Evolutionary conservation across 2,797 vertebrate species (phyloP).

Genomic region (Cercopithecus petaurista): DNA sequence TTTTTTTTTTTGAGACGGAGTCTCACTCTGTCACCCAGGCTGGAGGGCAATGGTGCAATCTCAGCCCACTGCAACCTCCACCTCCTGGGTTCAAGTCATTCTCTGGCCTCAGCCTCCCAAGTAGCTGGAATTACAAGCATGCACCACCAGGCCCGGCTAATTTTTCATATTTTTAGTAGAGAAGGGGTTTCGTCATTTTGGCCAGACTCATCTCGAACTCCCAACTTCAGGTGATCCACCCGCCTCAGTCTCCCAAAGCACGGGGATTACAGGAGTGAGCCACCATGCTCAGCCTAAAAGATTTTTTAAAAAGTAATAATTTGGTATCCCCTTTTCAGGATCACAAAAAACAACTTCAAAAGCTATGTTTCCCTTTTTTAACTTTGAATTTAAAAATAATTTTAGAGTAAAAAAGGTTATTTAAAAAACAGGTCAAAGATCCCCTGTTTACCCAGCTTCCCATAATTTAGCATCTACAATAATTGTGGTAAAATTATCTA

Average conservation of each 20-base stretch:
- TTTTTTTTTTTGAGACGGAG: neutral
- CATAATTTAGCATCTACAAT: neutral
- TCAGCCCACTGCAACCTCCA: neutral
- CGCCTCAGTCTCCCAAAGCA: neutral
- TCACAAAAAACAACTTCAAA: neutral
- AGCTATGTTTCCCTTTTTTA: neutral
- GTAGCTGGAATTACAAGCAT: neutral
- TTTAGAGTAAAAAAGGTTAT: neutral
- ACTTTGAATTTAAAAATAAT: neutral
- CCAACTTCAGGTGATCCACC: neutral
- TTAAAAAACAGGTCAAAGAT: neutral
- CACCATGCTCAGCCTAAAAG: neutral
- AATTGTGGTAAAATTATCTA: neutral
- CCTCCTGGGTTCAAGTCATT: neutral
- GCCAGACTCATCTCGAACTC: neutral
- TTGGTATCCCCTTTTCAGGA: neutral
- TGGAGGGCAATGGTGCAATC: neutral
- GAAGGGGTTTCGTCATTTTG: neutral
- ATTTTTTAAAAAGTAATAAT: neutral
- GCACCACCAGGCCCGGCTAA: neutral
- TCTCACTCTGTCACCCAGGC: neutral
- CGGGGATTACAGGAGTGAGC: neutral
- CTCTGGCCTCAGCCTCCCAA: neutral
- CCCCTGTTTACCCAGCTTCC: neutral
- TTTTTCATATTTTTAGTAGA: neutral